These are phyloP conservation scores for Malurus splendens DNA, from an alignment of 2,797 vertebrate genomes.

Conservation along the genomic window DNA sequence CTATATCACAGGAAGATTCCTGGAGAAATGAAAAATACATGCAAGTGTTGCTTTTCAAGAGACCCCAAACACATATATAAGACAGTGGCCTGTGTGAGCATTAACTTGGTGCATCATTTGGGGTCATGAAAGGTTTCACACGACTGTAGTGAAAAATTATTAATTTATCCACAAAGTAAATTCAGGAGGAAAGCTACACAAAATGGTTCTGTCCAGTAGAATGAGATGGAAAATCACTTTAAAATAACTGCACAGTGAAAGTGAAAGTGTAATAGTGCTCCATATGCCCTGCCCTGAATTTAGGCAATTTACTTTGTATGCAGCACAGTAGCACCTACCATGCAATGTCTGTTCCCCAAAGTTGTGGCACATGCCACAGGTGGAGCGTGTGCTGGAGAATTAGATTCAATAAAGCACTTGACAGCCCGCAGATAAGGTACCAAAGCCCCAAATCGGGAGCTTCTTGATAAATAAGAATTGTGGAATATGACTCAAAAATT, in stretches of 20 bases:
- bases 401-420: background rate
- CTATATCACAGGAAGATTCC: background rate
- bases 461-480: background rate
- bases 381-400: fast-evolving
- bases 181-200: background rate
- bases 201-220: background rate
- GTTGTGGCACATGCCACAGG: background rate
- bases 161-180: background rate
- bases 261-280: background rate
- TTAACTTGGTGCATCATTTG: background rate
- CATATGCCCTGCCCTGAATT: background rate
- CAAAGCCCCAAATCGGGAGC: background rate
- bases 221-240: background rate
- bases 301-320: background rate
- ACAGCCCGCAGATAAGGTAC: background rate
- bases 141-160: background rate
- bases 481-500: background rate
- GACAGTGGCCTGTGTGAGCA: background rate
- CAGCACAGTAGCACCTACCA: background rate
- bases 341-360: background rate
- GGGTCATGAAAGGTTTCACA: background rate
- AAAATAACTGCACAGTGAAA: background rate
- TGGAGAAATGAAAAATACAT: background rate
- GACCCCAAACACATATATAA: background rate
- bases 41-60: background rate